Evolutionary conservation across 2,888 invertebrate genomes (phyloP).

Genomic region (Nemurella pictetii): DNA sequence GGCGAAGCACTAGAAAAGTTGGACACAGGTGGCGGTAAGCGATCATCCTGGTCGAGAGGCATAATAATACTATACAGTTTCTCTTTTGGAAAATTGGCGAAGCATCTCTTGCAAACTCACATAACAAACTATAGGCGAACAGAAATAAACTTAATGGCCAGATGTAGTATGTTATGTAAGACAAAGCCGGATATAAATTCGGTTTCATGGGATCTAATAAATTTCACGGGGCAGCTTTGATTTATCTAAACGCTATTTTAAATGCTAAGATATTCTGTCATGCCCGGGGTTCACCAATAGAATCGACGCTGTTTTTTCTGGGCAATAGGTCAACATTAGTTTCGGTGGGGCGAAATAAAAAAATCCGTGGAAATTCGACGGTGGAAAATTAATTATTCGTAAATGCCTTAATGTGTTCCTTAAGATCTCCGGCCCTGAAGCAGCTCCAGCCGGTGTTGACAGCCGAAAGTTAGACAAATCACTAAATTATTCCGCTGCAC

Average conservation of each 20-base stretch:
- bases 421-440: background rate
- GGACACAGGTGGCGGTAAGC: conserved; percentile 10
- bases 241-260: background rate
- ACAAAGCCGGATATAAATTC: background rate
- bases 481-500: conserved; percentile 18
- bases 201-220: background rate
- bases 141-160: background rate
- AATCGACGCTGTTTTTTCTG: background rate
- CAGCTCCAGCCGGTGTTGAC: background rate
- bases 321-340: background rate
- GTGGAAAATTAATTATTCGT: background rate
- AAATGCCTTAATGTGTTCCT: background rate
- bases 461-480: background rate
- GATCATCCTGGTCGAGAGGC: background rate
- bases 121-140: background rate
- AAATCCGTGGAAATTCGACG: background rate
- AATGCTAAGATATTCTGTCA: background rate
- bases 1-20: background rate
- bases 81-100: background rate
- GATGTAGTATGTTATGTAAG: background rate
- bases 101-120: background rate
- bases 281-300: too few relatives aligned
- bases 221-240: background rate
- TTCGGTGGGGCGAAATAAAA: background rate
- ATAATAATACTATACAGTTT: background rate